A percentile compares a stretch with the other conserved stretches of the same genome.
phyloP scores from a whole-genome alignment of 1,140 invertebrate genomes.

The Neodiprion pinetum region DNA sequence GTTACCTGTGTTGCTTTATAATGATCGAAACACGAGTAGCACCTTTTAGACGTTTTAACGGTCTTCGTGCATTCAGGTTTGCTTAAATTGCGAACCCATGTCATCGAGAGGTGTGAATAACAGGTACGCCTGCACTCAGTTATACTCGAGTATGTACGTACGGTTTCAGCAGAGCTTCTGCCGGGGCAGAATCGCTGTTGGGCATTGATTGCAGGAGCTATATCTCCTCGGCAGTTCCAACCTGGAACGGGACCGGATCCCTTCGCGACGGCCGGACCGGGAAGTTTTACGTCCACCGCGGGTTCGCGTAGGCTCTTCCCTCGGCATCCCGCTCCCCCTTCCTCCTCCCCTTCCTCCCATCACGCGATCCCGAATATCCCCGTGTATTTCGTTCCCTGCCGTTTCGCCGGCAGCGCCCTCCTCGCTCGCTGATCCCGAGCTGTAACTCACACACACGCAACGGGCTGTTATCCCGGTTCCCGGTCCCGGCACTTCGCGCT shows the following conservation, averaged over 20 bases:
- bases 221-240: slow-evolving; percentile 10
- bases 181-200: not conserved
- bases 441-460: slow-evolving; percentile 4
- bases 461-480: not conserved
- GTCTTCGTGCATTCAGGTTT: no score
- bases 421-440: not conserved
- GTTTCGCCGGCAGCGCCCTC: slow-evolving; percentile 5
- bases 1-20: no score
- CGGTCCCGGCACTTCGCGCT: slow-evolving; percentile 23
- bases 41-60: no score
- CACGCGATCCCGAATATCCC: not conserved
- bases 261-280: not conserved
- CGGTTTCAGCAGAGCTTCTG: not conserved
- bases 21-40: no score
- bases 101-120: not conserved
- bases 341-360: not conserved
- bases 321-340: not conserved
- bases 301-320: not conserved
- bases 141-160: not conserved
- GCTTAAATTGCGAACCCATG: no score
- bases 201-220: slow-evolving; percentile 1
- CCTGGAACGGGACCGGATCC: not conserved
- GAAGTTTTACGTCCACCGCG: slow-evolving; percentile 15
- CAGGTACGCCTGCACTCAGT: not conserved
- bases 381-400: not conserved